These are phyloP conservation scores for Sabatieria punctata DNA, from an alignment of 2,888 invertebrate species.

Conservation along the genomic window DNA sequence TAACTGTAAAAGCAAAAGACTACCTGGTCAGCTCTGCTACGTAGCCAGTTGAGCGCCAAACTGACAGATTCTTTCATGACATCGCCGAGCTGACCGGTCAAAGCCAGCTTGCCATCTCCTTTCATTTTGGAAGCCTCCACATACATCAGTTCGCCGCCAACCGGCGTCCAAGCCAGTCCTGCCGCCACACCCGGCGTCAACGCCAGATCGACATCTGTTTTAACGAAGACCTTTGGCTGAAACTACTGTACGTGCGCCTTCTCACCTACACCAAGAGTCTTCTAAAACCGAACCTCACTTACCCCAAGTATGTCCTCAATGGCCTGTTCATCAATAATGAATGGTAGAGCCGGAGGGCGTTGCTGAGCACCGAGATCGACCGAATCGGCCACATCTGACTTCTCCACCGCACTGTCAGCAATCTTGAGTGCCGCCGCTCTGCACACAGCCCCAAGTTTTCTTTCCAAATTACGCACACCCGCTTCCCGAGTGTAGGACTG, in stretches of 20 bases:
- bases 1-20: too few relatives aligned
- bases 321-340: slow-evolving; percentile 36
- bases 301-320: slow-evolving; percentile 41
- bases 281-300: too few relatives aligned
- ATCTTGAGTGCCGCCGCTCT: too few relatives aligned
- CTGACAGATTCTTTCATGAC: slow-evolving; percentile 44
- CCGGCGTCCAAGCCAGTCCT: slow-evolving; percentile 42
- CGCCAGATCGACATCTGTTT: too few relatives aligned
- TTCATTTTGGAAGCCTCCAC: slow-evolving; percentile 40
- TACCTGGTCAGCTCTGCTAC: slow-evolving; percentile 32
- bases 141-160: slow-evolving; percentile 40
- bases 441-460: slow-evolving; percentile 40
- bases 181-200: slow-evolving; percentile 43
- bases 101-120: slow-evolving; percentile 39
- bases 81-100: slow-evolving; percentile 43
- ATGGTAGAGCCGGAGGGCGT: slow-evolving; percentile 28
- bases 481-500: slow-evolving; percentile 43
- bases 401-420: too few relatives aligned
- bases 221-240: too few relatives aligned
- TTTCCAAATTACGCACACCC: slow-evolving; percentile 42
- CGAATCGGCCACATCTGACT: slow-evolving; percentile 12
- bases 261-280: too few relatives aligned
- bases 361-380: slow-evolving; percentile 19
- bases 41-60: slow-evolving; percentile 42
- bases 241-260: too few relatives aligned